Percentiles rank a stretch among this genome's conserved stretches.
Evolutionary conservation across 2,113 vertebrate species (phyloP).

Genomic region (Balaenoptera acutorostrata): DNA sequence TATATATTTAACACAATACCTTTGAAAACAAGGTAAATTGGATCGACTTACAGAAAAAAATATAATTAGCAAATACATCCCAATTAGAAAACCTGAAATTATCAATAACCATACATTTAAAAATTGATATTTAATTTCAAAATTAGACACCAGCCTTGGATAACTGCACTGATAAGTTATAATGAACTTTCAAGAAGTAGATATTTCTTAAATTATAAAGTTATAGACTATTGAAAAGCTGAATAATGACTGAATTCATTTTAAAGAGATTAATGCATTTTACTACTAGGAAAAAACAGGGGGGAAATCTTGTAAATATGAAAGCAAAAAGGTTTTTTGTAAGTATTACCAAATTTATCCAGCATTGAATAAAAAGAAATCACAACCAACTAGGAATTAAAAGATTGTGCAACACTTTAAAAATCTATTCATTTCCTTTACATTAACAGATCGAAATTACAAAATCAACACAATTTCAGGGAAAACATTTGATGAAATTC

Average conservation of each 20-base stretch:
- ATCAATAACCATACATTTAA: not conserved
- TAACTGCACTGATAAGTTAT: not conserved
- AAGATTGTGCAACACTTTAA: not conserved
- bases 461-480: not conserved
- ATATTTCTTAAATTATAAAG: not conserved
- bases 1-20: not conserved
- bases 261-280: not conserved
- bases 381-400: not conserved
- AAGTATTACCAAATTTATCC: not conserved
- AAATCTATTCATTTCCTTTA: not conserved
- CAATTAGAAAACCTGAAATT: not conserved
- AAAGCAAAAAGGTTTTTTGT: not conserved
- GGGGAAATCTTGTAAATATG: not conserved
- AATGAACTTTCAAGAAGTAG: not conserved
- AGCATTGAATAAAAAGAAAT: not conserved
- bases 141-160: not conserved
- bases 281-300: not conserved
- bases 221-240: not conserved
- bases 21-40: not conserved
- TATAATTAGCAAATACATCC: not conserved
- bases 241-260: not conserved
- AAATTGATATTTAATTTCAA: not conserved
- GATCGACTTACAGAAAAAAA: not conserved
- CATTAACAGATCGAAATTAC: not conserved
- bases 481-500: not conserved